phyloP scores from a whole-genome alignment of 2,888 invertebrate species.

The Rotaria macrura region DNA sequence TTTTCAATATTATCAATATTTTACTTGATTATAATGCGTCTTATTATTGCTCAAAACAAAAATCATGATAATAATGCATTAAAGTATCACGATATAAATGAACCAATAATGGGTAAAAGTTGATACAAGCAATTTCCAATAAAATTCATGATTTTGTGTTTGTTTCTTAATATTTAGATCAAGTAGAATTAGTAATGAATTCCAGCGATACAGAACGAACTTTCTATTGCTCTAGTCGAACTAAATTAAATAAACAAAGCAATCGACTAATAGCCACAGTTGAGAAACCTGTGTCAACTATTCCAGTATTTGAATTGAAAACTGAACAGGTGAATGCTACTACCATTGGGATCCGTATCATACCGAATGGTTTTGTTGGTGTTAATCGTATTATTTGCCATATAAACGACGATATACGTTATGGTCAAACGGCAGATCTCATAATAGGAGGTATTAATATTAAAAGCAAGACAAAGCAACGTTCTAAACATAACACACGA shows the following conservation, averaged over 20 bases:
- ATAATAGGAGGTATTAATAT: not conserved
- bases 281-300: not conserved
- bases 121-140: not conserved
- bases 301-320: not conserved
- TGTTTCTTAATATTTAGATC: not conserved
- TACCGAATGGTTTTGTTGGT: not conserved
- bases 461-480: too few species aligned
- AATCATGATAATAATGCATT: not conserved
- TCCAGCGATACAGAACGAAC: not conserved
- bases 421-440: not conserved
- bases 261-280: not conserved
- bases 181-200: not conserved
- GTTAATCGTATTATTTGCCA: not conserved
- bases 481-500: too few species aligned
- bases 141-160: not conserved
- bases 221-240: not conserved
- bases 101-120: not conserved
- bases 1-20: not conserved
- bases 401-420: not conserved
- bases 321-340: not conserved
- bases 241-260: not conserved
- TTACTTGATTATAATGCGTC: not conserved
- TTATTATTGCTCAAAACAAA: not conserved
- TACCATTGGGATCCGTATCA: not conserved
- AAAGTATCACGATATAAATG: not conserved